Conservation (phyloP, 2,797 vertebrate genomes). For the Garrulus glandarius region DNA sequence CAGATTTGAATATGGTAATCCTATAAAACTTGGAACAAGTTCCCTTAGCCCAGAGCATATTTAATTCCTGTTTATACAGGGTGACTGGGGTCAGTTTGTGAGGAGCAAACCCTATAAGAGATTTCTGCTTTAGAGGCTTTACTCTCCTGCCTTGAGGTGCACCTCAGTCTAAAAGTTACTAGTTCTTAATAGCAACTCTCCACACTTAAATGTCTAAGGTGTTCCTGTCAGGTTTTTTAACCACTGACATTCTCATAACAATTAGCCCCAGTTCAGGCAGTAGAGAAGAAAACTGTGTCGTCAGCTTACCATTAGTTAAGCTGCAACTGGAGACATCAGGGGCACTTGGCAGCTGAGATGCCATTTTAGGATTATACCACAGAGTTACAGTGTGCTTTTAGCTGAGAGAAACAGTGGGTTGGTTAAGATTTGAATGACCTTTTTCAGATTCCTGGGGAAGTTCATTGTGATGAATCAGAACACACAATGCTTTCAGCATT, state of each 20-base stretch:
- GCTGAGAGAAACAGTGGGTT: not conserved
- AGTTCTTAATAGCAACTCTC: not conserved
- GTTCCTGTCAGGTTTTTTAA: not conserved
- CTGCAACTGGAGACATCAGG: not conserved
- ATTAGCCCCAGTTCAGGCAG: not conserved
- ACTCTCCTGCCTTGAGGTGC: not conserved
- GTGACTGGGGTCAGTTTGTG: not conserved
- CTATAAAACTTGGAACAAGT: not conserved
- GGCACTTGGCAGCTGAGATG: not conserved
- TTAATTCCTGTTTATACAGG: not conserved
- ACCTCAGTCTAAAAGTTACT: not conserved
- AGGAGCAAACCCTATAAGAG: not conserved
- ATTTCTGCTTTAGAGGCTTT: not conserved
- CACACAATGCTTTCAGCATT: not conserved
- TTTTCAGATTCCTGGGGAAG: not conserved
- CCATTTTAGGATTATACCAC: not conserved
- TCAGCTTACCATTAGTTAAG: not conserved
- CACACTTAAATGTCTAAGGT: not conserved
- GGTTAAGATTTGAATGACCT: not conserved
- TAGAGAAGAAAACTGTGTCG: not conserved
- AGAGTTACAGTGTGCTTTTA: not conserved
- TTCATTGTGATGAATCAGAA: slow-evolving; percentile 9
- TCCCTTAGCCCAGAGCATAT: not conserved
- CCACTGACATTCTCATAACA: not conserved
- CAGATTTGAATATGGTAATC: not conserved